Evolutionary conservation across 2,113 vertebrate species (phyloP).

Genomic region (Sisor rabdophorus): DNA sequence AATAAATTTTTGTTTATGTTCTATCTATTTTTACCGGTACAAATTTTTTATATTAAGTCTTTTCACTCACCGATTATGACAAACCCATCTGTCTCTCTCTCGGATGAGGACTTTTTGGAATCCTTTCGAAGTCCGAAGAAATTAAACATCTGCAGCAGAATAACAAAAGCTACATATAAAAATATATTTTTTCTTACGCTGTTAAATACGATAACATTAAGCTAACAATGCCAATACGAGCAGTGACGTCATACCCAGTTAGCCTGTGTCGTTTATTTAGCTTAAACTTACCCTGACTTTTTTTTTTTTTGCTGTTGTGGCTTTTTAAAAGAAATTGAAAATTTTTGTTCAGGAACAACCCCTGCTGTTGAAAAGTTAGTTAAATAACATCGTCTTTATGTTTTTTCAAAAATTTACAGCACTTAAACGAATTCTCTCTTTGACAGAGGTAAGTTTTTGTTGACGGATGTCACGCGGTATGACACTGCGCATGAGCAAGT

Average conservation of each 20-base stretch:
- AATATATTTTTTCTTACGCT: too few species aligned
- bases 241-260: not conserved
- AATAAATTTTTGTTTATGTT: too few species aligned
- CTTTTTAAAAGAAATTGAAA: not conserved
- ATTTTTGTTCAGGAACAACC: not conserved
- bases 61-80: constrained; percentile 83
- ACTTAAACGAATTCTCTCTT: not conserved
- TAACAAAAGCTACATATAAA: not conserved
- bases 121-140: constrained; percentile 86
- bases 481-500: not conserved
- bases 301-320: not conserved
- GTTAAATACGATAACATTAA: too few species aligned
- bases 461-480: not conserved
- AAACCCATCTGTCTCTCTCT: constrained; percentile 87
- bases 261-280: not conserved
- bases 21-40: too few species aligned
- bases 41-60: too few species aligned
- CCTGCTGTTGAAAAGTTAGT: not conserved
- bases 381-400: not conserved
- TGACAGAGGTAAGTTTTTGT: constrained; percentile 4
- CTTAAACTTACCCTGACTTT: not conserved
- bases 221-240: not conserved
- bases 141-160: constrained; percentile 72
- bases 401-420: not conserved
- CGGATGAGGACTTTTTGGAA: constrained; percentile 70